Evolutionary conservation across 2,797 vertebrate species (phyloP), one percentile per base, ranked within the genome.

Genomic region (Chloroceryle amazona): DNA sequence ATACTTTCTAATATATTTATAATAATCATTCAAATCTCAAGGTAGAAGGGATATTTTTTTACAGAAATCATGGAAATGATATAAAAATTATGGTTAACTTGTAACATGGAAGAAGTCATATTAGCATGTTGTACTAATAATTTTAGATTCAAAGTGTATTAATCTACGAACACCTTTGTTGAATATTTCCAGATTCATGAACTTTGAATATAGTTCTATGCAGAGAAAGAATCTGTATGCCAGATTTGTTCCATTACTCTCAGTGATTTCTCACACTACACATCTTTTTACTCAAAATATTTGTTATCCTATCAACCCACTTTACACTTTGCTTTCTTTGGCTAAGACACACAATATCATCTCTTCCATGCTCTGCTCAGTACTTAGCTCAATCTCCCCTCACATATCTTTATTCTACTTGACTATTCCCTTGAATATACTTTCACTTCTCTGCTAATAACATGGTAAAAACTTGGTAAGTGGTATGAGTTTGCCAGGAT

Each of bases 381-480:
- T 67, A 42, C 10, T 71, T 63, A 81, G 52, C 11, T 87, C 67
- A 29, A 20, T 12, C 49, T 75, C 10, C 33, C 25, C 25, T 78
- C 28, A 42, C 1, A 6, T 6, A 7, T 23, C 78, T 93, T 75
- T 55, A 75, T 68, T 44, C 44, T 28, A 49, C 54, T 49, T 4
- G 37, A 39, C 31, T 52, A 54, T 75, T 62, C 19, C 46, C 39
- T 52, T 73, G 18, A 49, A 80, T 42, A 57, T 37, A 74, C 15
- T 37, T 41, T 14, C 78, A 85, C 16, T 84, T 73, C n/a, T 85
- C 37, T 92, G 78, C 54, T 86, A 93, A 92, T 46, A 90, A 70
- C 46, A 42, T 25, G 26, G 61, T 37, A 84, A 92, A 84, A 94
- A 47, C 28, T 54, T 84, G 42, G 7, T 49, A 93, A 89, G 60